phyloP scores from a whole-genome alignment of 2,113 vertebrate species.

The Parus major region DNA sequence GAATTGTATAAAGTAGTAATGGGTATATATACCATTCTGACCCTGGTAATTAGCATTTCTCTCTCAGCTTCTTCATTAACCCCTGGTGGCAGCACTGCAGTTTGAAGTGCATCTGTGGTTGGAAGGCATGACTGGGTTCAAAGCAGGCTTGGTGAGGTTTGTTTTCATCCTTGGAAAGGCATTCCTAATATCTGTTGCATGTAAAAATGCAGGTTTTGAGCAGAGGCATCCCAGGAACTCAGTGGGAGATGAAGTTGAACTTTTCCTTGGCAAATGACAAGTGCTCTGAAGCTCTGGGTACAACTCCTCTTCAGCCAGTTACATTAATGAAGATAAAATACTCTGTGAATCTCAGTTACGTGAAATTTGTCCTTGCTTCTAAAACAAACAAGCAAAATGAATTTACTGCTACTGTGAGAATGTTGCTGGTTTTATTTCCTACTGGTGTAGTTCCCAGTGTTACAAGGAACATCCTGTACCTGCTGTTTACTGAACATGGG shows the following conservation, averaged over 20 bases:
- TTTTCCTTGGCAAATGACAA: background rate
- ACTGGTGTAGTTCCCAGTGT: background rate
- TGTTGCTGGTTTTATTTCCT: background rate
- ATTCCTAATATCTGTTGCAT: accelerated
- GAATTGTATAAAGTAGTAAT: background rate
- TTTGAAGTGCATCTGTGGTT: background rate
- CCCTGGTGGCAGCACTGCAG: background rate
- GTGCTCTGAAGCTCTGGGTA: background rate
- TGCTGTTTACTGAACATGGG: accelerated
- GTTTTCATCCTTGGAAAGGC: background rate
- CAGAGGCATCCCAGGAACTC: background rate
- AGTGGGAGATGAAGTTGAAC: background rate
- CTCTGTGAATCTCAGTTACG: background rate
- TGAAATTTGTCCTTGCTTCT: background rate
- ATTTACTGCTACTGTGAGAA: background rate
- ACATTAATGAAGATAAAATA: background rate
- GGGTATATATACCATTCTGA: background rate
- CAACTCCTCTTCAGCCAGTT: background rate
- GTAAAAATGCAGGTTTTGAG: background rate
- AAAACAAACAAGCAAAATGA: background rate
- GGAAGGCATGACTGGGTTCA: background rate
- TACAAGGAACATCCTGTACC: background rate
- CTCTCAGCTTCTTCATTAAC: background rate
- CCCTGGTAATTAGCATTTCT: background rate
- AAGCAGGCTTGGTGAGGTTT: background rate